A percentile compares a stretch with the other conserved stretches of the same genome.
Evolutionary conservation across 2,113 vertebrate genomes (phyloP).

Genomic region (Hiodon tergisus): DNA sequence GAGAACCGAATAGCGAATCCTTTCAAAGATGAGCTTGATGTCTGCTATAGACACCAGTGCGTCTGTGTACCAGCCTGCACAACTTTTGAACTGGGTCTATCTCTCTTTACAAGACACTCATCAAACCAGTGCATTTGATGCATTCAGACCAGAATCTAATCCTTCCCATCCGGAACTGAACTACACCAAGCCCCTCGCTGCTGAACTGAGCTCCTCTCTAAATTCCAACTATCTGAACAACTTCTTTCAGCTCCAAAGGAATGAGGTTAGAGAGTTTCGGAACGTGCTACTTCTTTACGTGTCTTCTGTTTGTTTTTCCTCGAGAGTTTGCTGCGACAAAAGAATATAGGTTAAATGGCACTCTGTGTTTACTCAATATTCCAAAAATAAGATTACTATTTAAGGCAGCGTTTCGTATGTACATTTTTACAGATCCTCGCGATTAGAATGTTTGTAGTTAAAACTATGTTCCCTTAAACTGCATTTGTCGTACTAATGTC

Average conservation of each 20-base stretch:
- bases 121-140: constrained; percentile 83
- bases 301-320: no score
- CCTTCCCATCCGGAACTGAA: constrained; percentile 85
- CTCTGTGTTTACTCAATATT: no score
- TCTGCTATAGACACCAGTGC: constrained; percentile 88
- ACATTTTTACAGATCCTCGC: no score
- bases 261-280: constrained; percentile 65
- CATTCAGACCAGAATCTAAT: constrained; percentile 76
- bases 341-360: no score
- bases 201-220: constrained; percentile 79
- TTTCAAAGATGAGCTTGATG: constrained; percentile 84
- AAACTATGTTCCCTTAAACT: no score
- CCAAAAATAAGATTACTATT: no score
- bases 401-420: no score
- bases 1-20: constrained; percentile 42
- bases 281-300: background rate
- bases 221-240: constrained; percentile 85
- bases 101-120: constrained; percentile 88
- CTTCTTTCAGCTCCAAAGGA: constrained; percentile 86
- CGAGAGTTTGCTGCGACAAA: no score
- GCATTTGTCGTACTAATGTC: no score
- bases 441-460: no score
- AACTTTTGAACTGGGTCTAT: constrained; percentile 93
- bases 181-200: constrained; percentile 82
- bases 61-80: constrained; percentile 85